Evolutionary conservation across 1,140 invertebrate species (phyloP).

Genomic region (Sitobion miscanthi): DNA sequence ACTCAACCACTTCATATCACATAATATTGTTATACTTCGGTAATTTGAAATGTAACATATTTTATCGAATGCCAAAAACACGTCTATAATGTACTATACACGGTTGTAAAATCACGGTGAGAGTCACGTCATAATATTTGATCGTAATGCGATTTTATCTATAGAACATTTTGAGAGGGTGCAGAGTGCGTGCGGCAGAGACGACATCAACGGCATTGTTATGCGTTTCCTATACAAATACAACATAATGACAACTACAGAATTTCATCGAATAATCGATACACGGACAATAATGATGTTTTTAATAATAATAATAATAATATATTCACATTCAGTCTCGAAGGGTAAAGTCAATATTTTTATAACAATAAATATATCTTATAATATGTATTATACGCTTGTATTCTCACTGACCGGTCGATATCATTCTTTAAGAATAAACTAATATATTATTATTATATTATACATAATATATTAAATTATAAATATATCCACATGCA

Average conservation of each 20-base stretch:
- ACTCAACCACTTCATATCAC: not conserved
- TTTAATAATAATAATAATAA: slow-evolving; percentile 2
- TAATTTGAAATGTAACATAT: not conserved
- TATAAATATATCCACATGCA: not conserved
- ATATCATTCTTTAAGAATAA: not conserved
- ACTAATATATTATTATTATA: not conserved
- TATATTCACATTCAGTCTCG: not conserved
- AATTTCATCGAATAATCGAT: slow-evolving; percentile 3
- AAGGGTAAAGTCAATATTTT: slow-evolving; percentile 1
- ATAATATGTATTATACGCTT: not conserved
- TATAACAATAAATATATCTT: not conserved
- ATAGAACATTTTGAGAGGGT: not conserved
- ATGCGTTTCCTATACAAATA: not conserved
- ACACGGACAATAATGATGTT: slow-evolving; percentile 9
- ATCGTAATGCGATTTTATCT: slow-evolving; percentile 1
- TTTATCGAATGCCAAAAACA: not conserved
- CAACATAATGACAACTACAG: slow-evolving; percentile 2
- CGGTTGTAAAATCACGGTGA: not conserved
- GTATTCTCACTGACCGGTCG: not conserved
- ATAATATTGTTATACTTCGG: not conserved
- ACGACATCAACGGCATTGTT: slow-evolving; percentile 5
- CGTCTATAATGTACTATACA: not conserved
- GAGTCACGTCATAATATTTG: not conserved
- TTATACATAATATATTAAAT: not conserved
- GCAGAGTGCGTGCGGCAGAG: not conserved